Percentiles rank a stretch among this genome's conserved stretches.
These are phyloP conservation scores for Heliconius himera DNA, from an alignment of 1,140 invertebrate species.

Conservation along the genomic window DNA sequence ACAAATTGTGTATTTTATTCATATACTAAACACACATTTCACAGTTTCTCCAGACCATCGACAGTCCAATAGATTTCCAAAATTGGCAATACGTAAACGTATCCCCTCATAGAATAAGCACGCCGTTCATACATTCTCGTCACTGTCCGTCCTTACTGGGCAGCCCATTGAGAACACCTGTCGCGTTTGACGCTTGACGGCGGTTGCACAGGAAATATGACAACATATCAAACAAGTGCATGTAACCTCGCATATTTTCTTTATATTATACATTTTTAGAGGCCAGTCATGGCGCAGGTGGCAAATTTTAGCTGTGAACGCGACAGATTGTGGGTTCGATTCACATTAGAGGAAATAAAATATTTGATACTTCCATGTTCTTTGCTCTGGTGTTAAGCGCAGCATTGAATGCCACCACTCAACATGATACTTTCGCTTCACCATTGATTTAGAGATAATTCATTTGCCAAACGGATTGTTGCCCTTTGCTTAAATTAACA, in stretches of 20 bases:
- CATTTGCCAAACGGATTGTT: too few relatives aligned
- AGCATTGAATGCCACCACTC: too few relatives aligned
- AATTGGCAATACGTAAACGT: background rate
- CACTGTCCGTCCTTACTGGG: background rate
- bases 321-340: too few relatives aligned
- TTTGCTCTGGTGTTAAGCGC: too few relatives aligned
- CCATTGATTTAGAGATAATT: too few relatives aligned
- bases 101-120: background rate
- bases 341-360: too few relatives aligned
- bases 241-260: background rate
- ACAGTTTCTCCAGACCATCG: background rate
- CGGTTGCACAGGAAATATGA: background rate
- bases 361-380: too few relatives aligned
- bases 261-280: background rate
- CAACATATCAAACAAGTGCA: background rate
- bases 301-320: too few relatives aligned
- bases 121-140: conserved; percentile 3
- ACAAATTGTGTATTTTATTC: too few relatives aligned
- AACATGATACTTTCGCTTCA: too few relatives aligned
- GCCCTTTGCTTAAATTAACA: too few relatives aligned
- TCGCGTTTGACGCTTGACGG: background rate
- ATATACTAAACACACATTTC: background rate
- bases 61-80: background rate
- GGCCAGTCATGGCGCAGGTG: too few relatives aligned
- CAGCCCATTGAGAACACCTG: background rate